These are phyloP conservation scores for Apocheima hispidaria DNA, from an alignment of 2,888 invertebrate genomes.

Conservation along the genomic window DNA sequence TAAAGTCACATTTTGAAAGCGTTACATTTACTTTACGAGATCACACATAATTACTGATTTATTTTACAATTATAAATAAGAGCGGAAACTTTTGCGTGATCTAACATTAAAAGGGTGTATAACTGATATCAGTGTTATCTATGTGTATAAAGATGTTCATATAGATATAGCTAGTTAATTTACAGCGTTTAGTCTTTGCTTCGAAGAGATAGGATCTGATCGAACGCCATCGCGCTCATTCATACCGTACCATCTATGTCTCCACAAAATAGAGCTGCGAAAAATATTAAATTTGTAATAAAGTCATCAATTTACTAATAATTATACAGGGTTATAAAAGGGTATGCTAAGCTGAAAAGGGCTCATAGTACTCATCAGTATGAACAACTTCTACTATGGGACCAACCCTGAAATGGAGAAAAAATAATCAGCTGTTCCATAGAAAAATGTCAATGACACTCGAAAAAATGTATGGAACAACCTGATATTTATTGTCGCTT, in stretches of 20 bases:
- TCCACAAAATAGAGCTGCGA: slow-evolving; percentile 34
- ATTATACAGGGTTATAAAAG: not conserved
- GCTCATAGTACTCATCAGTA: no score
- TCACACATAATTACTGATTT: not conserved
- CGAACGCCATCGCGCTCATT: slow-evolving; percentile 40
- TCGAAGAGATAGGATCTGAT: slow-evolving; percentile 35
- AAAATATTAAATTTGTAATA: not conserved
- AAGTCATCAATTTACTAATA: not conserved
- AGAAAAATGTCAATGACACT: no score
- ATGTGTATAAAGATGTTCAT: not conserved
- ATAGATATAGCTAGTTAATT: slow-evolving; percentile 15
- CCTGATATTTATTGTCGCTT: no score
- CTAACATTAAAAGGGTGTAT: not conserved
- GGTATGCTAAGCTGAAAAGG: no score
- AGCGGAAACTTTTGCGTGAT: not conserved
- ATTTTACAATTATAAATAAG: not conserved
- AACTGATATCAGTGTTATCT: not conserved
- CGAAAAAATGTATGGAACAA: no score
- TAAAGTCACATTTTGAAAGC: not conserved
- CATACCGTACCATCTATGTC: slow-evolving; percentile 36
- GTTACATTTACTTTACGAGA: not conserved
- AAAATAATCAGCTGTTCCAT: no score
- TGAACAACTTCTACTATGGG: no score
- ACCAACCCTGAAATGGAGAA: no score
- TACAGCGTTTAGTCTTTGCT: slow-evolving; percentile 15